Percentiles rank a stretch among this genome's conserved stretches.
These are phyloP conservation scores for Myzus persicae DNA, from an alignment of 1,140 invertebrate genomes.

Conservation along the genomic window DNA sequence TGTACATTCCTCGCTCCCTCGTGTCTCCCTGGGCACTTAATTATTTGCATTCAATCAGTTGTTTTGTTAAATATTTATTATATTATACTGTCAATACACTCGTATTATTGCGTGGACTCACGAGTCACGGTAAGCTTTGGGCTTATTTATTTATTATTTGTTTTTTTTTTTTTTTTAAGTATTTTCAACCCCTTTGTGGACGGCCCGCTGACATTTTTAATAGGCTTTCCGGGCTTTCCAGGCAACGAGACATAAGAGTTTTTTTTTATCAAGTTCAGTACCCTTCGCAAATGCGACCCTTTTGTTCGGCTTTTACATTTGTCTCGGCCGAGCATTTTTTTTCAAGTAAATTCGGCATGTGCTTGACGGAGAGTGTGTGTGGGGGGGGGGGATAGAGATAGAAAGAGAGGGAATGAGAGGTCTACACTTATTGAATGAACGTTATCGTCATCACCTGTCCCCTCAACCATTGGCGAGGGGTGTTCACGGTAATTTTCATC, in stretches of 20 bases:
- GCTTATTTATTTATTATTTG: neutral
- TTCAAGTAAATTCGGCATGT: neutral
- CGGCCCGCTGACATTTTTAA: slow-evolving; percentile 43
- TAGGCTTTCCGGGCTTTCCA: neutral
- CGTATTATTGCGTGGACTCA: neutral
- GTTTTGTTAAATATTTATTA: slow-evolving; percentile 10
- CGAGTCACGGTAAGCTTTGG: neutral
- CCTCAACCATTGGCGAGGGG: neutral
- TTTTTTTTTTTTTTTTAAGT: slow-evolving; percentile 1
- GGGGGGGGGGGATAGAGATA: too few species aligned
- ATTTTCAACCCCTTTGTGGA: neutral
- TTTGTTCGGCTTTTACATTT: neutral
- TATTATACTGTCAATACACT: neutral
- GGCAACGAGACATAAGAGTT: neutral
- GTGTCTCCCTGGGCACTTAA: neutral
- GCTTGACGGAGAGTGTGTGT: neutral
- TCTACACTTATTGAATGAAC: neutral
- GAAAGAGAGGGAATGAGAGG: neutral
- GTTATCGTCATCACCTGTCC: slow-evolving; percentile 3
- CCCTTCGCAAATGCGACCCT: neutral
- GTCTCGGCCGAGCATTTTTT: neutral
- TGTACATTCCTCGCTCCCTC: neutral
- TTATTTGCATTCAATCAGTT: neutral
- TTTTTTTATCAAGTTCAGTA: neutral
- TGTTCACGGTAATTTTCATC: neutral